Evolutionary conservation across 1,140 invertebrate genomes (phyloP).

Genomic region (Zaprionus lachaisei): DNA sequence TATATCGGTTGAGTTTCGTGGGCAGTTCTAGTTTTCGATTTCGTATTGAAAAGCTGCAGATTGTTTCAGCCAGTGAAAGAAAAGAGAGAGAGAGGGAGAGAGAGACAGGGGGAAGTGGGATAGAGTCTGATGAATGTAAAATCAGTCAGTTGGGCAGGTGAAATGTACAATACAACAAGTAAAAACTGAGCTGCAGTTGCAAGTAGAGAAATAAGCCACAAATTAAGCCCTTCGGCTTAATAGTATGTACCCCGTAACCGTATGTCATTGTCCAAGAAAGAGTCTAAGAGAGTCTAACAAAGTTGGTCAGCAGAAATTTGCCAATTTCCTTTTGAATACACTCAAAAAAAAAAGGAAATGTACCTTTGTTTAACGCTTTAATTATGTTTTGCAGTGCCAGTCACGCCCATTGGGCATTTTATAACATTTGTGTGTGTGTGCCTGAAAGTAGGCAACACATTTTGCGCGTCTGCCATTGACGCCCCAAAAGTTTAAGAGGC

Average conservation of each 20-base stretch:
- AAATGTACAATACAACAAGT: neutral
- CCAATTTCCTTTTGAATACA: neutral
- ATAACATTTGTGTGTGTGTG: neutral
- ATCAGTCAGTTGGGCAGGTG: neutral
- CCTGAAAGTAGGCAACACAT: neutral
- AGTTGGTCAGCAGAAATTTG: neutral
- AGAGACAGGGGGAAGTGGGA: neutral
- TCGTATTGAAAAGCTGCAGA: neutral
- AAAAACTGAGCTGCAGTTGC: neutral
- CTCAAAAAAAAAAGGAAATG: neutral
- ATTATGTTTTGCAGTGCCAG: neutral
- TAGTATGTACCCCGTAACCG: neutral
- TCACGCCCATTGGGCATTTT: neutral
- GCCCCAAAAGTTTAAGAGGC: neutral
- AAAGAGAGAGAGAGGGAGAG: neutral
- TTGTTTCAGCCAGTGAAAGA: neutral
- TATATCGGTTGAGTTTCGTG: slow-evolving; percentile 2
- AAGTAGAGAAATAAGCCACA: neutral
- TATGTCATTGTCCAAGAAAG: neutral
- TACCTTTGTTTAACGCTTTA: neutral
- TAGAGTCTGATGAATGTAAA: neutral
- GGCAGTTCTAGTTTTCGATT: slow-evolving; percentile 2
- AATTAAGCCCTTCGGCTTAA: neutral
- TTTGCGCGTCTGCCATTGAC: slow-evolving; percentile 3
- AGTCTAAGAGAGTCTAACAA: neutral